phyloP scores from a whole-genome alignment of 2,888 invertebrate genomes.

The Piscicola geometra region DNA sequence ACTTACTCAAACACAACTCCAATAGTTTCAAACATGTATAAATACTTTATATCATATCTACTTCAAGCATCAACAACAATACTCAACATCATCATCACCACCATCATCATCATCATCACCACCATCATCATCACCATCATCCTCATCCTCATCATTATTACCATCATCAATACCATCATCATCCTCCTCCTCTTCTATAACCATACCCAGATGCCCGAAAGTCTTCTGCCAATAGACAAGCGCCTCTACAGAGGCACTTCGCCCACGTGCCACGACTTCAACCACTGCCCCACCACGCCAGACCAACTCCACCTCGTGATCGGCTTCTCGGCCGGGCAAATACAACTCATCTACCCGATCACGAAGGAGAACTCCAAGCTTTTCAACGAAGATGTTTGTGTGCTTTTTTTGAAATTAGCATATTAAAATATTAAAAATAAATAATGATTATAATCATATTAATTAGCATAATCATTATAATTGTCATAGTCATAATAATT shows the following conservation, averaged over 20 bases:
- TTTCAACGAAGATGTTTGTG: conserved; percentile 89
- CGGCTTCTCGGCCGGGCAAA: conserved; percentile 96
- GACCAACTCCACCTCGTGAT: conserved; percentile 85
- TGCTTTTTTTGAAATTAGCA: neutral
- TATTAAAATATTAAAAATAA: neutral
- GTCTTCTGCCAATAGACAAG: conserved; percentile 93
- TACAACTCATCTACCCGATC: conserved; percentile 93
- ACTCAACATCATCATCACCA: too few relatives aligned
- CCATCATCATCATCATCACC: too few relatives aligned
- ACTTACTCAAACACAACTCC: too few relatives aligned
- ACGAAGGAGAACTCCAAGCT: conserved; percentile 89
- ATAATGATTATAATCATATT: neutral
- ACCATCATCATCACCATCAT: too few relatives aligned
- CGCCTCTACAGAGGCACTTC: conserved; percentile 97
- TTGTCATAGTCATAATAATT: too few relatives aligned
- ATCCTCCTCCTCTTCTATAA: too few relatives aligned
- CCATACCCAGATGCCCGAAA: conserved; percentile 86
- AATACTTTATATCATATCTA: too few relatives aligned
- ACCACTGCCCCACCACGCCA: conserved; percentile 62
- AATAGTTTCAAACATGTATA: too few relatives aligned
- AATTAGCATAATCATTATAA: too few relatives aligned
- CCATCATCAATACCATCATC: too few relatives aligned
- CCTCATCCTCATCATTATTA: too few relatives aligned
- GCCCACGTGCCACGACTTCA: conserved; percentile 98
- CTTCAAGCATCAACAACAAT: too few relatives aligned